A percentile compares a stretch with the other conserved stretches of the same genome.
Evolutionary conservation across 2,113 vertebrate species (phyloP).

Genomic region (Lepus americanus): DNA sequence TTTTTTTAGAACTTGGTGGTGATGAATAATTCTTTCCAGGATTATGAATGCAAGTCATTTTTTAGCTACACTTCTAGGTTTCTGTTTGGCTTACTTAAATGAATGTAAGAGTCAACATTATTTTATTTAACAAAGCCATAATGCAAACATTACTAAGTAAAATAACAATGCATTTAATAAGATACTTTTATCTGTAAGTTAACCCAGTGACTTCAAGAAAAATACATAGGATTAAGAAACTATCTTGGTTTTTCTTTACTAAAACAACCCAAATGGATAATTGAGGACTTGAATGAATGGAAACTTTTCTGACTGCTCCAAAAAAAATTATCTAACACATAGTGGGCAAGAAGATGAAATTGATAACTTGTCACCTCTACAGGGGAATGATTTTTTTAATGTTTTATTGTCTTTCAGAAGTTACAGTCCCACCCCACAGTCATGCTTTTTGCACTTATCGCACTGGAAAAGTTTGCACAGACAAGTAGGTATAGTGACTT

Average conservation of each 20-base stretch:
- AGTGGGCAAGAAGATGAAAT: slow-evolving; percentile 42
- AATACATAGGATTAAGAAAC: background rate
- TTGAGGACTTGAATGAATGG: slow-evolving; percentile 6
- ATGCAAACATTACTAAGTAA: slow-evolving; percentile 51
- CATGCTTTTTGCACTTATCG: slow-evolving; percentile 99
- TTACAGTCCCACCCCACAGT: slow-evolving; percentile 97
- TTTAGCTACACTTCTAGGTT: slow-evolving; percentile 65
- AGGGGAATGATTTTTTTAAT: slow-evolving; percentile 51
- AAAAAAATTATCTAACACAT: background rate
- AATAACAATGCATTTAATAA: slow-evolving; percentile 54
- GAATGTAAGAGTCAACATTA: slow-evolving; percentile 44
- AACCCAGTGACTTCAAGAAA: slow-evolving; percentile 40
- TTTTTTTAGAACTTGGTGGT: background rate
- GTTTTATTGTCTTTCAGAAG: slow-evolving; percentile 89
- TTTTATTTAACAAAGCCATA: slow-evolving; percentile 55
- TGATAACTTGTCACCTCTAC: background rate
- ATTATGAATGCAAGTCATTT: slow-evolving; percentile 55
- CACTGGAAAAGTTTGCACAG: slow-evolving; percentile 99
- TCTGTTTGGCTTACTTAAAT: slow-evolving; percentile 58
- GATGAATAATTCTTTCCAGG: slow-evolving; percentile 1
- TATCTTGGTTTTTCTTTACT: slow-evolving; percentile 18
- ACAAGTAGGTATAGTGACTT: slow-evolving; percentile 93
- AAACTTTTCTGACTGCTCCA: background rate
- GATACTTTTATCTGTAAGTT: slow-evolving; percentile 49
- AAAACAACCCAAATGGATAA: slow-evolving; percentile 28